Conservation (phyloP, 2,113 vertebrate genomes). For the Picathartes gymnocephalus region DNA sequence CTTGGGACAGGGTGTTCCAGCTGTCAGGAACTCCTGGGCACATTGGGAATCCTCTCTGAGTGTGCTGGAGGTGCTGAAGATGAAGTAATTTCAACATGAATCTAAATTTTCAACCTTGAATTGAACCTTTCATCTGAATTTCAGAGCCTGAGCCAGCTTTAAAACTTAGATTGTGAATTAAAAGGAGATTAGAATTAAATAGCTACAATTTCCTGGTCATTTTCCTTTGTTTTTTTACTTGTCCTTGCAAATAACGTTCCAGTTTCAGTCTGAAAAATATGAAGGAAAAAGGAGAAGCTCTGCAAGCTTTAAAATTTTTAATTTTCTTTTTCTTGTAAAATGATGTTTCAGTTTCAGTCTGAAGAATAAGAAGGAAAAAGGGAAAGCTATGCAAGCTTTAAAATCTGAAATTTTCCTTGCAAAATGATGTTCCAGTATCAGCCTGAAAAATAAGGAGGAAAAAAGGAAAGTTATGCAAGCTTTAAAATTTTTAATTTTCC, state of each 20-base stretch:
- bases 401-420: too few species aligned
- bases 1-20: not conserved
- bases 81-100: fast-evolving
- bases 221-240: too few species aligned
- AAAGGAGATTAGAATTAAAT: not conserved
- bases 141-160: not conserved
- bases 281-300: not conserved
- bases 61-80: fast-evolving
- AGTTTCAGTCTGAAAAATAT: not conserved
- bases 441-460: too few species aligned
- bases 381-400: not conserved
- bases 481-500: too few species aligned
- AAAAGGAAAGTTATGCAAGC: too few species aligned
- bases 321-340: not conserved
- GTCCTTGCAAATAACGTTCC: too few species aligned
- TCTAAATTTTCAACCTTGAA: too few species aligned
- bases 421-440: too few species aligned
- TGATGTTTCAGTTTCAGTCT: not conserved
- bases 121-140: fast-evolving
- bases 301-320: not conserved
- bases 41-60: not conserved
- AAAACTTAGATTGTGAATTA: not conserved
- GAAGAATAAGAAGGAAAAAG: not conserved
- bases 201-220: fast-evolving
- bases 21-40: not conserved